phyloP scores from a whole-genome alignment of 2,888 invertebrate genomes.

The Parnassius smintheus region DNA sequence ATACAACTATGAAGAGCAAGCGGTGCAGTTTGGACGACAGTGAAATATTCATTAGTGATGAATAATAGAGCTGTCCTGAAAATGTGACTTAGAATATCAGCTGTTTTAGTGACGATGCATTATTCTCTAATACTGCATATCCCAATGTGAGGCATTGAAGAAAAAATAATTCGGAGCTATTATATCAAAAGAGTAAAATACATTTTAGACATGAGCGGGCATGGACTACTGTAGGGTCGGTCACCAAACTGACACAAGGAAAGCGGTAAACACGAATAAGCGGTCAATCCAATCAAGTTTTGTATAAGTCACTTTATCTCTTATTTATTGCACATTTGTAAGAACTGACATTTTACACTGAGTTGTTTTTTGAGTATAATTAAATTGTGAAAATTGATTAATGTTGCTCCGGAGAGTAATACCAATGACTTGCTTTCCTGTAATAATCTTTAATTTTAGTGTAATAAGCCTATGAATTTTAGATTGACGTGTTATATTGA shows the following conservation, averaged over 20 bases:
- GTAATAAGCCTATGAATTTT: neutral
- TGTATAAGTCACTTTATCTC: conserved; percentile 68
- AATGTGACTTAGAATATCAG: conserved; percentile 77
- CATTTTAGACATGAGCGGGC: conserved; percentile 76
- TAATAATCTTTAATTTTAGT: neutral
- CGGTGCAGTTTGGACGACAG: conserved; percentile 70
- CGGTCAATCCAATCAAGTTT: conserved; percentile 81
- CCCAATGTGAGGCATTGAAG: conserved; percentile 78
- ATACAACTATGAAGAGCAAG: conserved; percentile 36
- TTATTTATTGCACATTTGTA: conserved; percentile 53
- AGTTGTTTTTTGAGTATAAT: conserved; percentile 80
- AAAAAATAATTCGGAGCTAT: conserved; percentile 75
- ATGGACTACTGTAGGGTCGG: conserved; percentile 80
- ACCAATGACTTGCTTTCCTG: conserved; percentile 56
- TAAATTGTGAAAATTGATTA: conserved; percentile 53
- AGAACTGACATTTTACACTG: conserved; percentile 62
- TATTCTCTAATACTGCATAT: conserved; percentile 80
- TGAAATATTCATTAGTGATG: conserved; percentile 70
- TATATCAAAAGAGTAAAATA: conserved; percentile 75
- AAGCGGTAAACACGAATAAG: conserved; percentile 83
- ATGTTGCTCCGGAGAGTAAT: conserved; percentile 43
- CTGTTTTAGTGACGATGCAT: conserved; percentile 80
- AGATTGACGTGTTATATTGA: neutral
- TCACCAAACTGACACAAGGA: conserved; percentile 83
- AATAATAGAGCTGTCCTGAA: conserved; percentile 80